These are phyloP conservation scores for Erannis defoliaria DNA, from an alignment of 2,888 invertebrate species.

Conservation along the genomic window DNA sequence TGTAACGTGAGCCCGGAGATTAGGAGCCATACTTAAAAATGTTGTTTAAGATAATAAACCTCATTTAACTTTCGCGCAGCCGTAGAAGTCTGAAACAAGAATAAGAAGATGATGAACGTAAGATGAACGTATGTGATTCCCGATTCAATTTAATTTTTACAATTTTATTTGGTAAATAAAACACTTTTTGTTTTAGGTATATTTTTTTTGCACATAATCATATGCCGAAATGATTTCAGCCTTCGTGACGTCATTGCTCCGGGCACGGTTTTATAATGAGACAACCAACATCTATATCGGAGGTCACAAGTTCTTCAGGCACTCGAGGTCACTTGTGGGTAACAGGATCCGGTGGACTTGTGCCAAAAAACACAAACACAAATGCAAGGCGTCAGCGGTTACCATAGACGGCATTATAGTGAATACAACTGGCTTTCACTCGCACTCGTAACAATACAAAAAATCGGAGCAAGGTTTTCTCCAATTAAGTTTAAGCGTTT, in stretches of 20 bases:
- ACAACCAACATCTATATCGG: constrained; percentile 73
- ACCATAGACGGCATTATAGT: constrained; percentile 74
- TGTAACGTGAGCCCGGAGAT: too few relatives aligned
- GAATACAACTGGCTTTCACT: constrained; percentile 71
- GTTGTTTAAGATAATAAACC: too few relatives aligned
- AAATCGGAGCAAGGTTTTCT: neutral
- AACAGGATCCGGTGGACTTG: constrained; percentile 80
- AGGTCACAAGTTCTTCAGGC: constrained; percentile 77
- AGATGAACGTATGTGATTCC: too few relatives aligned
- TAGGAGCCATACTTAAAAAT: too few relatives aligned
- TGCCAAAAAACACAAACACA: constrained; percentile 76
- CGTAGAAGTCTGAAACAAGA: too few relatives aligned
- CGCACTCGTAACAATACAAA: constrained; percentile 51
- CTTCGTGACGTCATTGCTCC: constrained; percentile 67
- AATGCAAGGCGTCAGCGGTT: constrained; percentile 76
- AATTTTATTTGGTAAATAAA: too few relatives aligned
- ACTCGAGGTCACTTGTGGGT: constrained; percentile 74
- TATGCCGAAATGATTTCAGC: constrained; percentile 52
- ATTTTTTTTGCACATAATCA: constrained; percentile 22
- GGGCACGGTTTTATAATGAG: constrained; percentile 65
- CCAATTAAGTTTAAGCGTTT: neutral
- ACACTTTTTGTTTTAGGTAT: neutral
- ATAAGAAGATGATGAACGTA: too few relatives aligned
- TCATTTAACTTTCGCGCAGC: too few relatives aligned
- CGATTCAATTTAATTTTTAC: too few relatives aligned